Conservation (phyloP, 2,888 invertebrate species). For the Apamea anceps region DNA sequence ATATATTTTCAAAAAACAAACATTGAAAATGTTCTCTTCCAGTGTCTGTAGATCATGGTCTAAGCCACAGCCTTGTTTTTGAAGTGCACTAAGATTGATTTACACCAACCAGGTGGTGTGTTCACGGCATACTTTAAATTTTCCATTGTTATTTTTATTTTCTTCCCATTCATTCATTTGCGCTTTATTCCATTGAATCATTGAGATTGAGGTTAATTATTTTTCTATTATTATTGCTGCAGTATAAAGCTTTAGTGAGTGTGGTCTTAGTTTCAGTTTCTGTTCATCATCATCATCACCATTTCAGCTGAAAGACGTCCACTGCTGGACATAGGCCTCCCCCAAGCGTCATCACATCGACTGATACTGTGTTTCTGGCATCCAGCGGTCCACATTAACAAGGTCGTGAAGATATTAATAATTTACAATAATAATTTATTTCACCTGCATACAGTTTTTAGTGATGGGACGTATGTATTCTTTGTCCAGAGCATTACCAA, state of each 20-base stretch:
- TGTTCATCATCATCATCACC: background rate
- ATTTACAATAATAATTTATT: no score
- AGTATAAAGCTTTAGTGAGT: background rate
- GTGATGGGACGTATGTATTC: no score
- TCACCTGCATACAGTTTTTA: no score
- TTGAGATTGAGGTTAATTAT: slow-evolving; percentile 16
- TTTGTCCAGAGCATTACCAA: no score
- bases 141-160: slow-evolving; percentile 48
- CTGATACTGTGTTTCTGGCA: background rate
- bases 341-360: background rate
- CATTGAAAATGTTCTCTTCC: slow-evolving; percentile 23
- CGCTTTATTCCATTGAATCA: slow-evolving; percentile 35
- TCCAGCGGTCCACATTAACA: background rate
- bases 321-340: background rate
- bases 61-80: slow-evolving; percentile 44
- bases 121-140: slow-evolving; percentile 55
- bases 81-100: slow-evolving; percentile 62
- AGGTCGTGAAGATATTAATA: background rate
- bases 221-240: background rate
- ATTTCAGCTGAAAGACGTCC: background rate
- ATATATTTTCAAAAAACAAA: no score
- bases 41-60: slow-evolving; percentile 14
- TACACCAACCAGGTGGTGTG: slow-evolving; percentile 59
- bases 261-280: background rate
- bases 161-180: slow-evolving; percentile 32